Evolutionary conservation across 2,797 vertebrate species (phyloP).

Genomic region (Enteromius thamalakanensis): DNA sequence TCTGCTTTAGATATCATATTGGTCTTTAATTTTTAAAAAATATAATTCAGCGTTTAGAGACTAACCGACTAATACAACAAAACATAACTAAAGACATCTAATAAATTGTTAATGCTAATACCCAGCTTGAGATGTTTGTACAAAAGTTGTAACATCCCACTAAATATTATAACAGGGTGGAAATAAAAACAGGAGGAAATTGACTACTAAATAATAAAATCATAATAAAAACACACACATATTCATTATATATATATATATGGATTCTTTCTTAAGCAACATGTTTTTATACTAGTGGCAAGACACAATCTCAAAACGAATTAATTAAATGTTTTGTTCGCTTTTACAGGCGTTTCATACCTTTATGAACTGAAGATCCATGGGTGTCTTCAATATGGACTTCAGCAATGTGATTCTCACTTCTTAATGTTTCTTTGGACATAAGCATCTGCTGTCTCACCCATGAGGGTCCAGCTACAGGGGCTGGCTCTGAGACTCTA

Average conservation of each 20-base stretch:
- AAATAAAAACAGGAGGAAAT: background rate
- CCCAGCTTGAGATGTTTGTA: background rate
- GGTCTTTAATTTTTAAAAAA: background rate
- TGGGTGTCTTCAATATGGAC: conserved; percentile 33
- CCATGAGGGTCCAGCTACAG: conserved; percentile 27
- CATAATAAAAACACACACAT: background rate
- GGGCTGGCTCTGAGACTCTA: background rate
- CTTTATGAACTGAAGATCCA: conserved; percentile 41
- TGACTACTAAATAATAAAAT: background rate
- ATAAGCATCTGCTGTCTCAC: conserved; percentile 31
- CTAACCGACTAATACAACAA: background rate
- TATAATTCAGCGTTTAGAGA: background rate
- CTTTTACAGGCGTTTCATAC: conserved; percentile 12
- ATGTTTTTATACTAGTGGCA: background rate
- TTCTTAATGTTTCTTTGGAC: conserved; percentile 25
- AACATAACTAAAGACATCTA: background rate
- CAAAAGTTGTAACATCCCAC: background rate
- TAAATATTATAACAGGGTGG: background rate
- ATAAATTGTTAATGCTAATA: background rate
- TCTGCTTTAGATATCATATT: background rate
- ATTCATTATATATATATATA: background rate
- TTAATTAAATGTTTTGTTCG: background rate
- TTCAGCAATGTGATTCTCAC: conserved; percentile 27
- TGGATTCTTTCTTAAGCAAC: background rate
- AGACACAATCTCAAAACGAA: background rate